Evolutionary conservation across 2,888 invertebrate species (phyloP).

Genomic region (Esperia sulphurella): DNA sequence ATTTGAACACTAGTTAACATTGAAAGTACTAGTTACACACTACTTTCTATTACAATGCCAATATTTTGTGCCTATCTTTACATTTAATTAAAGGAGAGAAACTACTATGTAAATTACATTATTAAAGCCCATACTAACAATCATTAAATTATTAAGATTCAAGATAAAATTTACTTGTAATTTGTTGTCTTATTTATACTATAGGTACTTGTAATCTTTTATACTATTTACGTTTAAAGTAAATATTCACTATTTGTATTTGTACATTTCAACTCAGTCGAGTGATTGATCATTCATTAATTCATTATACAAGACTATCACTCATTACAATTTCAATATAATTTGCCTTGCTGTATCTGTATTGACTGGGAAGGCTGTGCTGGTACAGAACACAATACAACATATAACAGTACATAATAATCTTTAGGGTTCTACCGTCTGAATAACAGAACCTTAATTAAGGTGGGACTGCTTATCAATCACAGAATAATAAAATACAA

Average conservation of each 20-base stretch:
- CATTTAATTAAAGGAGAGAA: not conserved
- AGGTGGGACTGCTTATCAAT: slow-evolving; percentile 7
- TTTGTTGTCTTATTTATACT: not conserved
- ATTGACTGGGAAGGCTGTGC: no score
- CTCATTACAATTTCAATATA: no score
- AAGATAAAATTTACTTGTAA: not conserved
- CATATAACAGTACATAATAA: not conserved
- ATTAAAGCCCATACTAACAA: not conserved
- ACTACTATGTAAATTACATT: not conserved
- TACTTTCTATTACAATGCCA: not conserved
- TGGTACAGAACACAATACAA: no score
- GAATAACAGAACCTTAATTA: not conserved
- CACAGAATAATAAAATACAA: slow-evolving; percentile 2
- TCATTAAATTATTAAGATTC: not conserved
- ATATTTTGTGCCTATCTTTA: not conserved
- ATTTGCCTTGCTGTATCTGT: no score
- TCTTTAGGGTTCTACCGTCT: slow-evolving; percentile 3
- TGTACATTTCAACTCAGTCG: slow-evolving; percentile 8
- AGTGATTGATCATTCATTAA: not conserved
- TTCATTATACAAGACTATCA: not conserved
- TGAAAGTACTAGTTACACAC: not conserved
- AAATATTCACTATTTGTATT: slow-evolving; percentile 8
- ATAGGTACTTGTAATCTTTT: not conserved
- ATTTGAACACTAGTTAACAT: slow-evolving; percentile 6
- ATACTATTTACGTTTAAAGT: not conserved